Evolutionary conservation across 1,140 invertebrate species (phyloP).

Genomic region (Amyelois transitella): DNA sequence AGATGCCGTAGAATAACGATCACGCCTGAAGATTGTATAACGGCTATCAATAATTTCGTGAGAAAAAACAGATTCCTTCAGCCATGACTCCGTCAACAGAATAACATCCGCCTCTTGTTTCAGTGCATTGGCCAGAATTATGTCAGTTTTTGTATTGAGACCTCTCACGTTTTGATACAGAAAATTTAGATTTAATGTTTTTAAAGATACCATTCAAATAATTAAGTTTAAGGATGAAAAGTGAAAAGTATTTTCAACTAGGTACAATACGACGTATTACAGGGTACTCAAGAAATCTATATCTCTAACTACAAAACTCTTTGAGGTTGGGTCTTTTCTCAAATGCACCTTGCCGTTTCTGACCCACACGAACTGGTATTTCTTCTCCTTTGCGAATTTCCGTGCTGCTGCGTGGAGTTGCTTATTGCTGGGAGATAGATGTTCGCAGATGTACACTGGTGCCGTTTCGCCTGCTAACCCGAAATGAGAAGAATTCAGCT

Average conservation of each 20-base stretch:
- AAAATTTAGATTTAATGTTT: neutral
- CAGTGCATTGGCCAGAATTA: neutral
- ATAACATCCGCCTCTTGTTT: neutral
- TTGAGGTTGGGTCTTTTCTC: constrained; percentile 12
- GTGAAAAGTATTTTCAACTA: neutral
- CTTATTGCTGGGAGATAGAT: constrained; percentile 17
- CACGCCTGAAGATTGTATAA: neutral
- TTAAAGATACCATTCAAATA: neutral
- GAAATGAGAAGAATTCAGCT: constrained; percentile 4
- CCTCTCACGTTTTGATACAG: neutral
- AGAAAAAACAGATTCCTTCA: constrained; percentile 1
- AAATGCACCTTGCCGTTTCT: constrained; percentile 18
- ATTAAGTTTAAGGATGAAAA: neutral
- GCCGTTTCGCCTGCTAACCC: constrained; percentile 2
- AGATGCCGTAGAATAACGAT: neutral
- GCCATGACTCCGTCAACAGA: constrained; percentile 1
- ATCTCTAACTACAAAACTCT: constrained; percentile 8
- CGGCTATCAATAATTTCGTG: neutral
- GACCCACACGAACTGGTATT: constrained; percentile 23
- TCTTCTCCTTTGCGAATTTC: constrained; percentile 11
- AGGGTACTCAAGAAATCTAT: neutral
- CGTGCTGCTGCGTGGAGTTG: constrained; percentile 18
- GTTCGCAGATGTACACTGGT: constrained; percentile 16
- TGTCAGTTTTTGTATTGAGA: neutral
- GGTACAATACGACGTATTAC: neutral